Conservation (phyloP, 2,113 vertebrate species). For the Aegotheles bennettii region DNA sequence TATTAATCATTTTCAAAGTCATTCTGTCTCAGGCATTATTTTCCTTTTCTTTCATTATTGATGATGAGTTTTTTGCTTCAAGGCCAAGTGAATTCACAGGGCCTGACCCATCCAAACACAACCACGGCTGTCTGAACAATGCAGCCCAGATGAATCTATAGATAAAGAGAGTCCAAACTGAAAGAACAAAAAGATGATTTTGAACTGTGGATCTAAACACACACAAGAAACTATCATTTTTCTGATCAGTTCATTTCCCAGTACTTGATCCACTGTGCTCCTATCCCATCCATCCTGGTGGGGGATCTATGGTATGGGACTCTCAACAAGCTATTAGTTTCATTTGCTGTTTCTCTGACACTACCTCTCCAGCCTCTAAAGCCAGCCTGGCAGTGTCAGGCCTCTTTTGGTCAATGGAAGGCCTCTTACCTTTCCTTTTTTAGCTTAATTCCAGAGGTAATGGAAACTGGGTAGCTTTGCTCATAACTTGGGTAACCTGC, state of each 20-base stretch:
- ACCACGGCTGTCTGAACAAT: not conserved
- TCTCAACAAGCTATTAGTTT: not conserved
- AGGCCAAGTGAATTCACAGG: constrained; percentile 21
- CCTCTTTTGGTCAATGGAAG: not conserved
- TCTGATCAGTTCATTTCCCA: not conserved
- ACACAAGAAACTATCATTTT: not conserved
- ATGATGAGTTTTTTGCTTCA: constrained; percentile 39
- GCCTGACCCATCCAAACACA: constrained; percentile 40
- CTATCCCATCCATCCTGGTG: not conserved
- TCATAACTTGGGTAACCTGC: not conserved
- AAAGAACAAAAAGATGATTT: not conserved
- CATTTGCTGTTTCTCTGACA: not conserved
- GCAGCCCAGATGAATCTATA: not conserved
- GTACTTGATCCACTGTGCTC: not conserved
- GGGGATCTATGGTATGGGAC: not conserved
- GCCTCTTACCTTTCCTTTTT: not conserved
- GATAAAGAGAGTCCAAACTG: not conserved
- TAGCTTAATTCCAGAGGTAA: not conserved
- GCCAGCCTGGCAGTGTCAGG: not conserved
- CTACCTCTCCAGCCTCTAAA: not conserved
- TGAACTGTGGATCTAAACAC: not conserved
- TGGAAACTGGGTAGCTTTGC: not conserved
- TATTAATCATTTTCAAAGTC: constrained; percentile 44
- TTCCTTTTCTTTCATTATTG: constrained; percentile 52
- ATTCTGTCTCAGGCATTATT: constrained; percentile 41